Evolutionary conservation across 2,797 vertebrate genomes (phyloP), one percentile per base, ranked within the genome.

Genomic region (Acanthurus lineatus): DNA sequence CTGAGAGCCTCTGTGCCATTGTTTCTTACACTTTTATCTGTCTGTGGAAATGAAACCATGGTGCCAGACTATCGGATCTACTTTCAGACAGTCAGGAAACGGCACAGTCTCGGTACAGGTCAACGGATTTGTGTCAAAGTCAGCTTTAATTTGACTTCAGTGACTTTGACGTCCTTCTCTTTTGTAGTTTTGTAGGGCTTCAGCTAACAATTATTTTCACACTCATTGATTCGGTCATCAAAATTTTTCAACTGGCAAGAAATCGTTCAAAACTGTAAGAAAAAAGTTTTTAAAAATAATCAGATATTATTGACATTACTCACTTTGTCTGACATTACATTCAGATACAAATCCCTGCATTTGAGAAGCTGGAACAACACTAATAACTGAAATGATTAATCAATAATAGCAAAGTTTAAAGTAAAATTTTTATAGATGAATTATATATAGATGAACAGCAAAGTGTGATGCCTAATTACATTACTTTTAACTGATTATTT

Each of bases 31-130:
- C 11, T 56, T 64, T 69, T 9, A 2, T 49, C 1, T 20, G 16
- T 70, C 42, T 73, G 74, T 75, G 63, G 75, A 88, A 85, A 52
- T 83, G 72, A 89, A 91, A 87, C 74, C 60, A 5, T 17, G 0
- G 16, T 10, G 7, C n/a, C 52, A 47, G 66, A 73, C 71, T 40
- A 40, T 78, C 59, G 45, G 42, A 56, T 67, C 60, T 57, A 17
- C 14, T 74, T 57, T 56, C n/a, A 79, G 59, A 64, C 63, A 8
- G 9, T 20, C 32, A 77, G 70, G 73, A 82, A 80, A 67, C 0
- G 3, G 5, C n/a, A 0, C 14, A n/a, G 51, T 69, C 20, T 48
- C 22, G 40, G 40, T 5, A 4, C 9, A 54, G 59, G 40, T 79
- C 42, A 57, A 16, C 49, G 32, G 3, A 69, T 17, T 20, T 32